These are phyloP conservation scores for Phrynocephalus forsythii DNA, from an alignment of 2,797 vertebrate genomes.

Conservation along the genomic window DNA sequence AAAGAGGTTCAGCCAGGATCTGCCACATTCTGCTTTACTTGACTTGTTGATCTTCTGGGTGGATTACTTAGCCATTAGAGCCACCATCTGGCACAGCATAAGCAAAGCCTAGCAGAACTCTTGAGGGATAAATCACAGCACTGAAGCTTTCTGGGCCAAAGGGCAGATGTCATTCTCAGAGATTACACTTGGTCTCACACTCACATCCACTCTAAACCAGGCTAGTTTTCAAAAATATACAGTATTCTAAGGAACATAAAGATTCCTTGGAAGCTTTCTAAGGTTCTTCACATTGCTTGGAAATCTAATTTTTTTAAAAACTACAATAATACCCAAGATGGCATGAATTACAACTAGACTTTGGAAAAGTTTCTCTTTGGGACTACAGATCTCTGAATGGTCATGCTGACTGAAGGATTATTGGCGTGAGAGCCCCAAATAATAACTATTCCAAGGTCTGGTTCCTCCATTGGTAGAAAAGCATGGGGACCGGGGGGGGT, in stretches of 20 bases:
- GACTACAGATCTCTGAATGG: too few species aligned
- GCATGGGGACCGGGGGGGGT: neutral
- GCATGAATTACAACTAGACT: neutral
- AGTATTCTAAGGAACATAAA: neutral
- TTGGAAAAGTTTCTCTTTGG: too few species aligned
- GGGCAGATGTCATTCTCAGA: neutral
- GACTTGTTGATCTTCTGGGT: rapidly evolving
- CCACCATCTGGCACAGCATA: constrained; percentile 46
- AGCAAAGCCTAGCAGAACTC: neutral
- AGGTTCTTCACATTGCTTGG: neutral
- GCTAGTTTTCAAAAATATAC: neutral
- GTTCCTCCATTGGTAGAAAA: neutral
- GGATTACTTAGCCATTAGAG: constrained; percentile 47
- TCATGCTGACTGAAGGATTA: too few species aligned
- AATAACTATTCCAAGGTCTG: neutral
- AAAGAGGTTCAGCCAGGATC: neutral
- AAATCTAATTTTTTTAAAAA: neutral
- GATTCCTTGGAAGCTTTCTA: neutral
- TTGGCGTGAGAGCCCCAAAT: too few species aligned
- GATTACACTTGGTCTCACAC: neutral
- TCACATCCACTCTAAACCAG: neutral
- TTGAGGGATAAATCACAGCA: constrained; percentile 8
- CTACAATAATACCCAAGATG: neutral
- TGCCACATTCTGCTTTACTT: neutral
- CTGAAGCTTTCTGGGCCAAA: neutral